Evolutionary conservation across 2,888 invertebrate species (phyloP).

Genomic region (Rotaria sp.): DNA sequence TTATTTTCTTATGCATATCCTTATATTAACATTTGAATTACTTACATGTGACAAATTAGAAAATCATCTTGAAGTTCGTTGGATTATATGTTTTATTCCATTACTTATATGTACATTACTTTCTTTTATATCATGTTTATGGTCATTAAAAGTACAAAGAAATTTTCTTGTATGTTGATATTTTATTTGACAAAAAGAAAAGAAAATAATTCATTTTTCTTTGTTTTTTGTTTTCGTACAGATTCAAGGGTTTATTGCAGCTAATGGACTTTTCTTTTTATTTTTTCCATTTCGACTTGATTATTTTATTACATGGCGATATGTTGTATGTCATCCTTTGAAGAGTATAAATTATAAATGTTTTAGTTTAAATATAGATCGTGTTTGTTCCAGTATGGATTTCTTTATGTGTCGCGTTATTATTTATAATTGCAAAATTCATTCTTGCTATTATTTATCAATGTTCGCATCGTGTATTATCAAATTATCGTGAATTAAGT

Average conservation of each 20-base stretch:
- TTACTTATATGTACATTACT: neutral
- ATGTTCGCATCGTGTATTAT: neutral
- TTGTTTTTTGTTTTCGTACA: slow-evolving; percentile 50
- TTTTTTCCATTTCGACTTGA: slow-evolving; percentile 87
- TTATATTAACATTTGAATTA: slow-evolving; percentile 88
- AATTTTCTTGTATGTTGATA: slow-evolving; percentile 72
- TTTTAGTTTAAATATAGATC: slow-evolving; percentile 58
- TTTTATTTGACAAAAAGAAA: too few relatives aligned
- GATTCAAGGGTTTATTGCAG: slow-evolving; percentile 90
- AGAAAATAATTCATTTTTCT: slow-evolving; percentile 52
- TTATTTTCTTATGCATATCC: slow-evolving; percentile 65
- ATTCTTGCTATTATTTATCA: slow-evolving; percentile 4
- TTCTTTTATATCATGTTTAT: slow-evolving; percentile 64
- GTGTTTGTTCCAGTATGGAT: slow-evolving; percentile 95
- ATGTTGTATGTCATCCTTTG: slow-evolving; percentile 56
- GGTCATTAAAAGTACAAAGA: slow-evolving; percentile 95
- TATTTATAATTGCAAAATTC: slow-evolving; percentile 62
- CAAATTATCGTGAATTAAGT: neutral
- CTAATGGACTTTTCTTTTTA: slow-evolving; percentile 93
- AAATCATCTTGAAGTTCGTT: slow-evolving; percentile 66
- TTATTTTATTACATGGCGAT: slow-evolving; percentile 60
- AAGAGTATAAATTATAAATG: too few relatives aligned
- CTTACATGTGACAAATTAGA: slow-evolving; percentile 89
- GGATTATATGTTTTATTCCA: slow-evolving; percentile 31
- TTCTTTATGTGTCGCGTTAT: slow-evolving; percentile 84